Percentiles rank a stretch among this genome's conserved stretches.
Conservation (phyloP, 2,113 vertebrate genomes). For the Triplophysa tibetana region DNA sequence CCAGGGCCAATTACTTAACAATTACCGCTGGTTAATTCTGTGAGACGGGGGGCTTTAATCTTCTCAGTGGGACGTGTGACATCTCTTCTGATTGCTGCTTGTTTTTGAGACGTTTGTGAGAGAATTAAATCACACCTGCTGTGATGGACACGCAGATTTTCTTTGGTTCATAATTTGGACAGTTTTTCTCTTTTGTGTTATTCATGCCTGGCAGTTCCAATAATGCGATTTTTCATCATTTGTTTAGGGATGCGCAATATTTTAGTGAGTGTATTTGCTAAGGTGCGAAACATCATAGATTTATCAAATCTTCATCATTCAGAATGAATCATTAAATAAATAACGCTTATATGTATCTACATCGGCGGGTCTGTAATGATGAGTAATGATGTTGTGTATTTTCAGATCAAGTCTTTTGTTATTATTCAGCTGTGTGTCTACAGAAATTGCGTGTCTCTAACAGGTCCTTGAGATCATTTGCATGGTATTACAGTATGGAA, state of each 20-base stretch:
- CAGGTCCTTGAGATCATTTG: no score
- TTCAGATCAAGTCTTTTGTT: no score
- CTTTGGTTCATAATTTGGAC: conserved; percentile 51
- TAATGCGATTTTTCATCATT: no score
- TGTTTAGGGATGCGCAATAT: no score
- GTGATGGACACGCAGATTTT: not conserved
- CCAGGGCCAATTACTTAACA: conserved; percentile 88
- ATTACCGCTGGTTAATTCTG: conserved; percentile 85
- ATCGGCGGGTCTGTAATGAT: no score
- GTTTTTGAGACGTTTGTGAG: not conserved
- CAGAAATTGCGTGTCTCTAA: no score
- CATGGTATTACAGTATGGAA: no score
- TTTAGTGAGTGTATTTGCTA: no score
- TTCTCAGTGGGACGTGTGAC: not conserved
- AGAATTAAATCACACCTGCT: not conserved
- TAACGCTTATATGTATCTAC: no score
- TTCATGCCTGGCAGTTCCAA: not conserved
- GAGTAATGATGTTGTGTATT: no score
- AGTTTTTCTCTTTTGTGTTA: conserved; percentile 8
- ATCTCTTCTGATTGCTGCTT: not conserved
- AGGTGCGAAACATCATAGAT: not conserved
- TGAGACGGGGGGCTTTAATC: conserved; percentile 26
- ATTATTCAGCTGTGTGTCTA: no score
- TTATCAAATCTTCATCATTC: not conserved
- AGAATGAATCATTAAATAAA: no score